Percentiles rank a stretch among this genome's conserved stretches.
These are phyloP conservation scores for Phrynocephalus versicolor DNA, from an alignment of 2,113 vertebrate genomes.

Conservation along the genomic window DNA sequence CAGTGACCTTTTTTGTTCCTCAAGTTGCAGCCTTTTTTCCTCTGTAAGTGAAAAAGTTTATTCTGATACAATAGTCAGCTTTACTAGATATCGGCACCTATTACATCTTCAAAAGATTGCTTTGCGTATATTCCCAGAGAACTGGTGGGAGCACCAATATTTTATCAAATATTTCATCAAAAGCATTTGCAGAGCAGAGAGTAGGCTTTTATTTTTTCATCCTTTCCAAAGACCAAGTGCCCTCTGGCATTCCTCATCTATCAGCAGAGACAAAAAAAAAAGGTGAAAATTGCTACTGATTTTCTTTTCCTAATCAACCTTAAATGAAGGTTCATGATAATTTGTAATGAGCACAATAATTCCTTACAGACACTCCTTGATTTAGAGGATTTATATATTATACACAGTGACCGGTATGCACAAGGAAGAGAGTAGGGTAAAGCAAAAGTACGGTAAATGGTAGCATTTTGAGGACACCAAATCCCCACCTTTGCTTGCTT, in stretches of 20 bases:
- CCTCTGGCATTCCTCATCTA: neutral
- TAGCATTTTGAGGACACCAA: conserved; percentile 32
- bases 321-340: conserved; percentile 41
- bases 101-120: neutral
- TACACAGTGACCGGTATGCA: conserved; percentile 29
- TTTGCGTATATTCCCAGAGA: rapidly evolving
- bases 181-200: neutral
- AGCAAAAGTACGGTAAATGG: conserved; percentile 40
- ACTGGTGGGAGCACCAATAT: neutral
- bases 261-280: conserved; percentile 29
- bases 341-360: conserved; percentile 36
- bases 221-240: conserved; percentile 5
- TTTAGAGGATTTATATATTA: conserved; percentile 16
- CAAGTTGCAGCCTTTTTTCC: neutral
- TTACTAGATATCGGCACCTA: neutral
- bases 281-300: conserved; percentile 32
- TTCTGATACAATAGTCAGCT: neutral
- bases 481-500: neutral
- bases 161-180: neutral
- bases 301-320: conserved; percentile 35
- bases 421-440: neutral
- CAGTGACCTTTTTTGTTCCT: neutral
- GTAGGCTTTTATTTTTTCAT: conserved; percentile 21
- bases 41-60: neutral
- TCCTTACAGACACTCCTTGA: conserved; percentile 9